Percentiles rank a stretch among this genome's conserved stretches.
These are phyloP conservation scores for Candoia aspera DNA, from an alignment of 2,113 vertebrate genomes.

Conservation along the genomic window DNA sequence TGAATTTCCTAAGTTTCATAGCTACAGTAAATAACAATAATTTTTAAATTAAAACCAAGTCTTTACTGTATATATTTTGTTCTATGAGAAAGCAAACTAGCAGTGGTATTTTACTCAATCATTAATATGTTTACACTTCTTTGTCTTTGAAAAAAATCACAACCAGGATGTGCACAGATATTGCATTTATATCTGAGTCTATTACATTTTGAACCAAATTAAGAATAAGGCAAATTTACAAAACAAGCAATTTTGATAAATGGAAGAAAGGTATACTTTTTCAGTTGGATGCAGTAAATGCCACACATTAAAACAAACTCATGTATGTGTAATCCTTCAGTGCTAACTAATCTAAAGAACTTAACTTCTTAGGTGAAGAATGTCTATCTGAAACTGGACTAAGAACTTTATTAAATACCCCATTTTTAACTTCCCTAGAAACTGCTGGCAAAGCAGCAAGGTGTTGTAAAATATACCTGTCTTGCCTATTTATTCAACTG, in stretches of 20 bases:
- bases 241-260: background rate
- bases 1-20: too few species aligned
- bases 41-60: too few species aligned
- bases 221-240: background rate
- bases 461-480: background rate
- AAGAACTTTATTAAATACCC: background rate
- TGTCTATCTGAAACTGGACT: background rate
- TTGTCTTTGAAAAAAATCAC: background rate
- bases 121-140: too few species aligned
- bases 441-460: background rate
- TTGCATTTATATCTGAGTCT: background rate
- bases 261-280: background rate
- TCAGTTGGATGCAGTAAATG: background rate
- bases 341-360: background rate
- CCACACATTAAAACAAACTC: background rate
- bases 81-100: too few species aligned
- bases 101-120: too few species aligned
- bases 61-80: too few species aligned
- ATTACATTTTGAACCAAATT: background rate
- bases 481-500: background rate
- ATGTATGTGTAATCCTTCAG: background rate
- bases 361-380: background rate
- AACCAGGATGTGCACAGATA: background rate
- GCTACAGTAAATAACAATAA: too few species aligned
- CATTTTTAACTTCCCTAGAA: background rate